Base-by-base conservation (phyloP, 1,140 invertebrate species). In the Nebria ingens region DNA sequence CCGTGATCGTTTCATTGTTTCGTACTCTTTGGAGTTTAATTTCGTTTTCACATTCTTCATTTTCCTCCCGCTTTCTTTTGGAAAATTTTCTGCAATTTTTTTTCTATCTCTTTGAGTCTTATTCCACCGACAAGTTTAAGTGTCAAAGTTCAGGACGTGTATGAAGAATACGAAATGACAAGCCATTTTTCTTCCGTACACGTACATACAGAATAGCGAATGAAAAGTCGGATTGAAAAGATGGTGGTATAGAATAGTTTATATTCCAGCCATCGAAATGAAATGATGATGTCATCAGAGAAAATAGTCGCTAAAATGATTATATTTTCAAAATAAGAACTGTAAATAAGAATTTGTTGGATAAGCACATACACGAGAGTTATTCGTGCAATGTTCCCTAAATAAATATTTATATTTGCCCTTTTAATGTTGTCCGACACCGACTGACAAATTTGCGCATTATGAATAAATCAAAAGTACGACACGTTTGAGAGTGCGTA, bases 161-260 rank as follows among this genome's bases (percentile, higher is more conserved):
- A 45, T 45, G 40, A 17, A 45, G 40, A 45, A 45, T 45, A 45
- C 40, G 40, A 45, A 45, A 45, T 45, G 40, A 45, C 40, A 45
- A 45, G 17, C 40, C 40, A 45, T 45, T 45, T 45, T 45, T 45
- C 40, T 45, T 45, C 9, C 40, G 15, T 9, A 45, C 40, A 17
- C 9, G 6, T 3, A 45, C 9, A 45, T 12, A 17, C 40, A 45
- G 40, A 17, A 45, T 4, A 45, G 17, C 3, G 40, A 6, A 17
- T 45, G n/a, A n/a, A 34, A 34, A 34, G 25, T 9, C n/a, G 25
- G 25, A n/a, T 9, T 9, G 6, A 34, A 34, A n/a, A 34, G 17
- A 11, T 17, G 6, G 40, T 12, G 17, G 17, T 9, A 17, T 45
- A 11, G 17, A 9, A 34, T 45, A 45, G 40, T 45, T 45, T 9